Conservation (phyloP, 1,140 invertebrate species). For the Brachionus koreanus region DNA sequence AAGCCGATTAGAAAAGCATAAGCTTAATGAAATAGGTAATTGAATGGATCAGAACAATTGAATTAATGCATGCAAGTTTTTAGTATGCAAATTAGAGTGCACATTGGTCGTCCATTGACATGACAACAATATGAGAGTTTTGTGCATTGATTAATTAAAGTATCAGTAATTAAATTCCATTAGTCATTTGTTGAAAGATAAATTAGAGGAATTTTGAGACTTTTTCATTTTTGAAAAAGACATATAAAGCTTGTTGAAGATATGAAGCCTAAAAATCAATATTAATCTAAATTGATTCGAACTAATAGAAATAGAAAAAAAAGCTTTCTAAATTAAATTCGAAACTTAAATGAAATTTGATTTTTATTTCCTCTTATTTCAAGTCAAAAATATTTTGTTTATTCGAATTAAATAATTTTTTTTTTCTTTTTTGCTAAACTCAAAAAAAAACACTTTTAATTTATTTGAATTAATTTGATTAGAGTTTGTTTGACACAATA, state of each 20-base stretch:
- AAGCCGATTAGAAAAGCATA: background rate
- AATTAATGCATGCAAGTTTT: background rate
- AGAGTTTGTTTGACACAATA: background rate
- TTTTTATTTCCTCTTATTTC: background rate
- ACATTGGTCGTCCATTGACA: background rate
- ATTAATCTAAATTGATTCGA: background rate
- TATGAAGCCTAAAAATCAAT: background rate
- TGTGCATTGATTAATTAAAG: background rate
- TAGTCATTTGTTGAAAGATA: background rate
- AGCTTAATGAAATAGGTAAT: background rate
- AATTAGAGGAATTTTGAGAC: background rate
- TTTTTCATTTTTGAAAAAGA: no score
- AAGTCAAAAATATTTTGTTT: background rate
- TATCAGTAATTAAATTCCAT: background rate
- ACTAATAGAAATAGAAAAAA: background rate
- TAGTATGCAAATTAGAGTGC: background rate
- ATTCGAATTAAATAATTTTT: constrained; percentile 12
- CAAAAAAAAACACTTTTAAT: background rate
- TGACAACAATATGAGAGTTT: background rate
- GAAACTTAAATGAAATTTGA: constrained; percentile 1
- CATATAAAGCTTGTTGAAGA: no score
- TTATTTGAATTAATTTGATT: constrained; percentile 21
- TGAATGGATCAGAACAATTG: background rate
- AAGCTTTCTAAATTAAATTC: background rate
- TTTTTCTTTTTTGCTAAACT: background rate